Percentiles rank a stretch among this genome's conserved stretches.
phyloP scores from a whole-genome alignment of 1,140 invertebrate species.

The Cotesia glomerata region DNA sequence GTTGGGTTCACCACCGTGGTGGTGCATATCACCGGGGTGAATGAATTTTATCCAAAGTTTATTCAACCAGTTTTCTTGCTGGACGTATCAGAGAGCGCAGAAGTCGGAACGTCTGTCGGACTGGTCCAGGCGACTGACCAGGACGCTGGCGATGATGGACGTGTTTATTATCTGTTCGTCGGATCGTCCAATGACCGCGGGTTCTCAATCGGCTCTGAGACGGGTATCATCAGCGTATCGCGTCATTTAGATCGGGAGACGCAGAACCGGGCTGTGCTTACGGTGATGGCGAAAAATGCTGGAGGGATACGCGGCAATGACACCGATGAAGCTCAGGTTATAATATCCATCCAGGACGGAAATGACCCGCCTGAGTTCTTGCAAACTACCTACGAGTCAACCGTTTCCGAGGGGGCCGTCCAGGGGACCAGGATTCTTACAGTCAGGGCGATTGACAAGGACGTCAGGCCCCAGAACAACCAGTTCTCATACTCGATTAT shows the following conservation, averaged over 20 bases:
- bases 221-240: constrained; percentile 83
- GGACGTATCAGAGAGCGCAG: constrained; percentile 90
- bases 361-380: constrained; percentile 94
- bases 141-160: constrained; percentile 90
- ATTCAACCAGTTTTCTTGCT: constrained; percentile 91
- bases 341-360: constrained; percentile 91
- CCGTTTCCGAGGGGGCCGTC: constrained; percentile 77
- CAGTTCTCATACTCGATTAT: constrained; percentile 92
- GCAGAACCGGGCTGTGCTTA: constrained; percentile 86
- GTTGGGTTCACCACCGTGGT: constrained; percentile 74
- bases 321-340: constrained; percentile 92
- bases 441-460: constrained; percentile 89
- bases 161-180: constrained; percentile 90
- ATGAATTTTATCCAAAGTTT: constrained; percentile 93
- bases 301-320: constrained; percentile 93
- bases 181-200: constrained; percentile 92
- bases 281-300: constrained; percentile 92
- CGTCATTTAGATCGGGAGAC: constrained; percentile 87
- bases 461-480: constrained; percentile 89
- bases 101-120: constrained; percentile 85
- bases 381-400: constrained; percentile 75
- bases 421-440: constrained; percentile 76
- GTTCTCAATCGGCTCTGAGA: constrained; percentile 85
- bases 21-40: constrained; percentile 85
- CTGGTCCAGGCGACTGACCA: constrained; percentile 88